Evolutionary conservation across 2,888 invertebrate species (phyloP).

Genomic region (Toxonevra muliebris): DNA sequence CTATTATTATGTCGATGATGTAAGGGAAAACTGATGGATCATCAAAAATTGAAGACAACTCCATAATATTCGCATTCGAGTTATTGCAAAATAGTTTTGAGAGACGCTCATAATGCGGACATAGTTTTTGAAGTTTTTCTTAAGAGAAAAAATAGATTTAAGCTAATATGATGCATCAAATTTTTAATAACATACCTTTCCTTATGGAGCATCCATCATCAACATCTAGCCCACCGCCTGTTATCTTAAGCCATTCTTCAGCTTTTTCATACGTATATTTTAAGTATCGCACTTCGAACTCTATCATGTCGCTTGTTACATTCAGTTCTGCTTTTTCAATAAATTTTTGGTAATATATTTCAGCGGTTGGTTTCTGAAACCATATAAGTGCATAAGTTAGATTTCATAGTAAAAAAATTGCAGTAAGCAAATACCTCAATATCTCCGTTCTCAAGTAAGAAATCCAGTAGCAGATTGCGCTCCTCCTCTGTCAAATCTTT

Average conservation of each 20-base stretch:
- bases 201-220: constrained; percentile 21
- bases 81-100: constrained; percentile 24
- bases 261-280: constrained; percentile 21
- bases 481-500: too few relatives aligned
- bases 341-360: neutral
- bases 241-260: constrained; percentile 29
- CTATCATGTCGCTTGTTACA: neutral
- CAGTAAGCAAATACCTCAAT: too few relatives aligned
- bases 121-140: constrained; percentile 19
- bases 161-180: constrained; percentile 15
- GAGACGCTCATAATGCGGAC: constrained; percentile 24
- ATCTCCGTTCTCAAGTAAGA: too few relatives aligned
- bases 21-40: constrained; percentile 4
- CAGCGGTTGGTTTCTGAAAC: too few relatives aligned
- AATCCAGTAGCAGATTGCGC: too few relatives aligned
- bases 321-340: neutral
- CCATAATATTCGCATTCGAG: constrained; percentile 25
- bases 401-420: too few relatives aligned
- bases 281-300: neutral
- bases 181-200: constrained; percentile 20
- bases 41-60: constrained; percentile 22
- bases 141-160: constrained; percentile 20
- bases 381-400: too few relatives aligned
- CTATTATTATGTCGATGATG: too few relatives aligned
- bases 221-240: constrained; percentile 19